A percentile compares a stretch with the other conserved stretches of the same genome.
phyloP scores from a whole-genome alignment of 2,888 invertebrate species.

The Pandemis corylana region DNA sequence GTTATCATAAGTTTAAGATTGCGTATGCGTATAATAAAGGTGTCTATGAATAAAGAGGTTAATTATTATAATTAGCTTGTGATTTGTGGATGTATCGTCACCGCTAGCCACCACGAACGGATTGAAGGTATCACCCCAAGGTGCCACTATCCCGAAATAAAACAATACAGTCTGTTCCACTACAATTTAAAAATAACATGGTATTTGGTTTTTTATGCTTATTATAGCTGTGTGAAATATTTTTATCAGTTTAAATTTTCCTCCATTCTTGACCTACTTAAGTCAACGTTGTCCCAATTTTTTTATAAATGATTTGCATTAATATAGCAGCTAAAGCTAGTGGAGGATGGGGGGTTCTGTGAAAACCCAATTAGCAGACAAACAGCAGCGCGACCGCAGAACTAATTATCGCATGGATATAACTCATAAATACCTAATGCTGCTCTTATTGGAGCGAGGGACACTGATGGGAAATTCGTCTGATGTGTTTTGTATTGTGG shows the following conservation, averaged over 20 bases:
- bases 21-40: too few species aligned
- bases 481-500: neutral
- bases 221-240: neutral
- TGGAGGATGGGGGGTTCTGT: constrained; percentile 21
- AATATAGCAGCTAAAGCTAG: neutral
- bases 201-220: too few species aligned
- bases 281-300: neutral
- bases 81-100: too few species aligned
- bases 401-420: neutral
- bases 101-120: too few species aligned
- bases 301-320: neutral
- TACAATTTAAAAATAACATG: too few species aligned
- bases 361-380: constrained; percentile 34
- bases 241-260: neutral
- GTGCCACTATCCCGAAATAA: too few species aligned
- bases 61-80: too few species aligned
- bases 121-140: too few species aligned
- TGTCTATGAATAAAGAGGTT: too few species aligned
- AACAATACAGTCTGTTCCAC: too few species aligned
- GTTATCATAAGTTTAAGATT: too few species aligned
- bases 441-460: neutral
- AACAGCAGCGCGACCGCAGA: constrained; percentile 25
- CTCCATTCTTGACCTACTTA: neutral
- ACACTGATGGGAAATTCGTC: constrained; percentile 4
- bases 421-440: neutral